A percentile compares a stretch with the other conserved stretches of the same genome.
Evolutionary conservation across 2,113 vertebrate species (phyloP).

Genomic region (Athene cunicularia): DNA sequence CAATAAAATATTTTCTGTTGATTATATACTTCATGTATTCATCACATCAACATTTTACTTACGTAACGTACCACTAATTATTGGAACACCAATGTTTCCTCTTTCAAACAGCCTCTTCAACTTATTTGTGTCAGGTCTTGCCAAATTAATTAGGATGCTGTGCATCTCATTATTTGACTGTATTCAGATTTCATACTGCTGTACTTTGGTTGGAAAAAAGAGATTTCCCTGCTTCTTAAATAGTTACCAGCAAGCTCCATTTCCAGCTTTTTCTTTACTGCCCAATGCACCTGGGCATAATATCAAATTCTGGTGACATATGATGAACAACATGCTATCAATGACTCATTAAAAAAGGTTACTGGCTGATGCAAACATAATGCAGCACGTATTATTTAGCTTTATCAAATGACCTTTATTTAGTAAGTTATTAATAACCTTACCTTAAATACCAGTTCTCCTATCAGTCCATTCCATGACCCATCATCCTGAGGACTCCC

Average conservation of each 20-base stretch:
- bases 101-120: constrained; percentile 1
- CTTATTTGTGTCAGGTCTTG: constrained; percentile 1
- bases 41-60: constrained; percentile 64
- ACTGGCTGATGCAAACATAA: background rate
- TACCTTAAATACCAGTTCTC: constrained; percentile 96
- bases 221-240: background rate
- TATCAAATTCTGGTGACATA: background rate
- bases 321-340: background rate
- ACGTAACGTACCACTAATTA: constrained; percentile 38
- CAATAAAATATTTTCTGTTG: constrained; percentile 57
- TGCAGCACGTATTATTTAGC: rapidly evolving
- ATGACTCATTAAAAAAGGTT: background rate
- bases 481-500: constrained; percentile 93
- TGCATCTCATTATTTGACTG: background rate
- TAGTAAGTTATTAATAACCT: constrained; percentile 28
- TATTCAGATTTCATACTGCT: background rate
- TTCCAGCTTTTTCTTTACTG: background rate
- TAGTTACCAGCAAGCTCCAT: background rate
- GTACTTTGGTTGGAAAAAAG: background rate
- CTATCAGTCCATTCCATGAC: constrained; percentile 95
- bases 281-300: too few relatives aligned
- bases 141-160: constrained; percentile 23
- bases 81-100: background rate
- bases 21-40: constrained; percentile 42
- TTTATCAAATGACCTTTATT: background rate